Conservation (phyloP, 92 coral and sea anemone species). For the Muricea muricata region DNA sequence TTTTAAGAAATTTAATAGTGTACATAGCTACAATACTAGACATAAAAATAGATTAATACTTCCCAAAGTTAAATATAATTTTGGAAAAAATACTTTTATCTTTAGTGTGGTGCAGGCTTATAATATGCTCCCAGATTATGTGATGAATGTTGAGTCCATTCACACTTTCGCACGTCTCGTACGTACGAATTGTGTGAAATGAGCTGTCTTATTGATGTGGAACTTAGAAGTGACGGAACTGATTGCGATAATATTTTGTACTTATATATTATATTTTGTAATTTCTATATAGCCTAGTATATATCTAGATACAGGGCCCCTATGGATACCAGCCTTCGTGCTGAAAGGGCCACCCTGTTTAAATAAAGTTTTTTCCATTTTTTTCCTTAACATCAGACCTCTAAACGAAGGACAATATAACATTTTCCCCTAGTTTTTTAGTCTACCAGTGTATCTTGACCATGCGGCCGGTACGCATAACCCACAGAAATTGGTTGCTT, state of each 20-base stretch:
- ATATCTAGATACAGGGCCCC: conserved; percentile 14
- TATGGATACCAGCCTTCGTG: conserved; percentile 22
- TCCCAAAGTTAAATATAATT: neutral
- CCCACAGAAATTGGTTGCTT: too few species aligned
- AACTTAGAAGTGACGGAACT: neutral
- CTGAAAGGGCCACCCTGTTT: conserved; percentile 31
- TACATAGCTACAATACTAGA: conserved; percentile 19
- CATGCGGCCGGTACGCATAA: too few species aligned
- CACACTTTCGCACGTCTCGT: neutral
- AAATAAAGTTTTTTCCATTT: conserved; percentile 35
- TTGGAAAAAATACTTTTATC: conserved; percentile 6
- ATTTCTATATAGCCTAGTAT: neutral
- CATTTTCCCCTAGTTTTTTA: too few species aligned
- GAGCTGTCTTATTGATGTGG: neutral
- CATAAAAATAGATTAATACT: neutral
- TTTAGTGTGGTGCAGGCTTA: neutral
- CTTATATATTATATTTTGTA: neutral
- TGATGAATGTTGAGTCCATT: neutral
- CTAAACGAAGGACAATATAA: too few species aligned
- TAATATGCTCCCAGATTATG: neutral
- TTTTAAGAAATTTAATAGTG: conserved; percentile 1
- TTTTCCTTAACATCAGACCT: too few species aligned
- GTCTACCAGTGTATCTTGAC: too few species aligned
- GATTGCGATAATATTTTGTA: neutral
- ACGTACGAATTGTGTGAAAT: neutral